Base-by-base conservation (phyloP, 1,140 invertebrate genomes). In the Metopolophium dirhodum region DNA sequence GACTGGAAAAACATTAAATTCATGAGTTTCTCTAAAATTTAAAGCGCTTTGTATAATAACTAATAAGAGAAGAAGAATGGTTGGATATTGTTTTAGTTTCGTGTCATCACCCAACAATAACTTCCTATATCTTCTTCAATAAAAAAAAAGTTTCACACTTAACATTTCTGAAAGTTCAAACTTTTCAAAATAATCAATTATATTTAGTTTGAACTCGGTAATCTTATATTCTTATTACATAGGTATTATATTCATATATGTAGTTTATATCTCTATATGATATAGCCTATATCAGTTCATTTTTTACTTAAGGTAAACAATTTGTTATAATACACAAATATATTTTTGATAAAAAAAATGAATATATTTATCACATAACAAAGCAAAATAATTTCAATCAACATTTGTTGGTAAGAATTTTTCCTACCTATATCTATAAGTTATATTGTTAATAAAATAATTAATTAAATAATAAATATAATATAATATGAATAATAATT, bases 11-110 rank as follows among this genome's bases (percentile, higher is more conserved):
- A 41, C 88, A 51, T 57, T 89, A 41, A 89, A 57, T 41, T 89
- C 88, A 26, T 26, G 35, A 89, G 88, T 89, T 89, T 89, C 11
- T 9, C 26, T 57, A 89, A 89, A 57, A 89, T 89, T 57, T 89
- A 89, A 89, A 89, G 11, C 51, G 35, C 37, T 89, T 26, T 57
- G 14, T 54, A 6, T 37, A 47, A 57, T 89, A 41, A 57, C 30
- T 22, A 86, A 47, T 51, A 57, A 89, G 7, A 57, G 26, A 89
- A 89, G 18, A 57, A 26, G 8, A 37, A 89, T 54, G 35, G 9
- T 89, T 57, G 9, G 14, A 89, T 41, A 89, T 57, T 89, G n/a
- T 26, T 57, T 89, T 57, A 37, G n/a, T 89, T 89, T 37, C 35
- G 8, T 26, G 49, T 57, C 11, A 57, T 54, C 18, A 18, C 18